These are phyloP conservation scores for Elysia chlorotica DNA, from an alignment of 1,140 invertebrate species.

Conservation along the genomic window DNA sequence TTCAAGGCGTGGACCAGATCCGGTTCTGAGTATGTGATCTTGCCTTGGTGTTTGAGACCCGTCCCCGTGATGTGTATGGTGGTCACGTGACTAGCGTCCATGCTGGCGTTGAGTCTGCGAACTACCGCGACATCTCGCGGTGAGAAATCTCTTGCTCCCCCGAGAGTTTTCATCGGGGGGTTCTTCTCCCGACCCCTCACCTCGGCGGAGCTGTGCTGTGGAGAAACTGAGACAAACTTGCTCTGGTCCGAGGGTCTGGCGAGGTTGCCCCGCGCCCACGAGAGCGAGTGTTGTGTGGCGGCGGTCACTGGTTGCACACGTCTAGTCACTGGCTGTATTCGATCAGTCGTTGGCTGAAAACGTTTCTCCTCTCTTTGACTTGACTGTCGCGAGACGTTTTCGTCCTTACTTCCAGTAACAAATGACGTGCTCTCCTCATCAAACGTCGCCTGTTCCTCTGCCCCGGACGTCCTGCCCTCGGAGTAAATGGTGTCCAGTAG, in stretches of 20 bases:
- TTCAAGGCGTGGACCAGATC: not conserved
- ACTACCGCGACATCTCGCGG: not conserved
- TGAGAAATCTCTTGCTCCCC: not conserved
- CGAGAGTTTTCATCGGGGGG: not conserved
- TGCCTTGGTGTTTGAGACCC: not conserved
- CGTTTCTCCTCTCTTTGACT: no score
- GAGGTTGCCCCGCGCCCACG: not conserved
- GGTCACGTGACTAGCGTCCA: not conserved
- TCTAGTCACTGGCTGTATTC: no score
- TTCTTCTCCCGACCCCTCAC: not conserved
- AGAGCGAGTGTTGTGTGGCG: not conserved
- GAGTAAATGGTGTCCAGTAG: not conserved
- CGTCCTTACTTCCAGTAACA: not conserved
- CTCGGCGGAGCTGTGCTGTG: not conserved
- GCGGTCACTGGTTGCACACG: not conserved
- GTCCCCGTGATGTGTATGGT: not conserved
- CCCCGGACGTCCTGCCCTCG: not conserved
- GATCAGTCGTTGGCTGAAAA: no score
- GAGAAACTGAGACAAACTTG: not conserved
- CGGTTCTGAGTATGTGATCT: slow-evolving; percentile 10
- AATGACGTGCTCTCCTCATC: not conserved
- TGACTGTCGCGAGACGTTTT: not conserved
- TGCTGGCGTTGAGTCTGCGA: not conserved
- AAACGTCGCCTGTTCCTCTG: not conserved
- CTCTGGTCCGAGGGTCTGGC: not conserved